Base-by-base conservation (phyloP, 2,113 vertebrate genomes). In the Urocitellus parryii region DNA sequence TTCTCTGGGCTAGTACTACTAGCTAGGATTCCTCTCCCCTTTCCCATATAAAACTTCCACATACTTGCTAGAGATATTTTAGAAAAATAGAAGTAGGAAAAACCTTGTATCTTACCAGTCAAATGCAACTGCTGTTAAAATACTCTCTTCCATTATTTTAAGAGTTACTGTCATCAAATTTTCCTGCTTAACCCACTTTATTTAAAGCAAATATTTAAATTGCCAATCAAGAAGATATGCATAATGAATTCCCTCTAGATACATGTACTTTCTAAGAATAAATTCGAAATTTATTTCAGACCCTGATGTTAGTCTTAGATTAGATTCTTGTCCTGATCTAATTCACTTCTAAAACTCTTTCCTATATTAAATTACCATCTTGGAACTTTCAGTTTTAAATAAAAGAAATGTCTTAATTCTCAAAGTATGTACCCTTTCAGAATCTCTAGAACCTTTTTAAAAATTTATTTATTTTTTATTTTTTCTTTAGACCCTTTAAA, bases 151-250 rank as follows among this genome's bases (percentile, higher is more conserved):
- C 4, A n/a, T 88, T 77, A 65, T 63, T 72, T 95, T 91, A 84
- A 87, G 51, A 94, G 22, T 94, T 89, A 42, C 29, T 22, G 73
- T 87, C 34, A 88, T 82, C 14, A 94, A 27, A 87, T 87, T 91
- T 92, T 92, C 61, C 48, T 93, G 20, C 22, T 45, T 42, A 72
- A 73, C 9, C 34, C 8, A 67, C 90, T 88, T 95, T 95, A 77
- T 86, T 82, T 93, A 37, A 94, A 97, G 58, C n/a, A 85, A 81
- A 65, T 91, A 34, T 87, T 96, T 97, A 79, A 91, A n/a, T 81
- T 89, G 53, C 16, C 37, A 53, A 0, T 90, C 51, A 94, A 79
- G 48, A 92, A 96, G 92, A 85, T 89, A 48, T 4, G 88, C 6
- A 53, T 91, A 93, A 67, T 93, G 34, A 96, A 58, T 93, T 96